Evolutionary conservation across 2,888 invertebrate species (phyloP).

Genomic region (Hermaeophaga mercurialis): DNA sequence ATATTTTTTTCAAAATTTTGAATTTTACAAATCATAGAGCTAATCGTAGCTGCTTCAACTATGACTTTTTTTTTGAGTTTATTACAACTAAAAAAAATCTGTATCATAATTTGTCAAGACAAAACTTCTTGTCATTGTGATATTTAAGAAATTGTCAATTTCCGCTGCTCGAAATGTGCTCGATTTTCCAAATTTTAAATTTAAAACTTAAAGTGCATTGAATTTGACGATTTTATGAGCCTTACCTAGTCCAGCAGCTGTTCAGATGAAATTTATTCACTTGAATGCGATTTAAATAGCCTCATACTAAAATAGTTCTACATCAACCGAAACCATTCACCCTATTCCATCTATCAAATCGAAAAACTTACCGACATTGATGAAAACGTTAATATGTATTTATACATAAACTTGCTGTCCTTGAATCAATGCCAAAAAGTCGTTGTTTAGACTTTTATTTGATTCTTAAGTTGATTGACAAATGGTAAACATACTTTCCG

Average conservation of each 20-base stretch:
- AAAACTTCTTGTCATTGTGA: too few species aligned
- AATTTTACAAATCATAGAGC: too few species aligned
- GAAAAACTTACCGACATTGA: not conserved
- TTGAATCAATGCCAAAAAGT: constrained; percentile 1
- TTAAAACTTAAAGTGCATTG: too few species aligned
- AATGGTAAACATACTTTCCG: not conserved
- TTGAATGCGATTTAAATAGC: constrained; percentile 14
- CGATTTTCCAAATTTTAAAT: too few species aligned
- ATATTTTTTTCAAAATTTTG: too few species aligned
- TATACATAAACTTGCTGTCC: not conserved
- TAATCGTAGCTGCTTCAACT: too few species aligned
- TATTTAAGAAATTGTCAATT: too few species aligned
- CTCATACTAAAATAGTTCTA: constrained; percentile 11
- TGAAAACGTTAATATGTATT: not conserved
- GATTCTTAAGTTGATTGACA: not conserved
- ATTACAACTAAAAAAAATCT: too few species aligned
- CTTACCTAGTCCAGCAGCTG: not conserved
- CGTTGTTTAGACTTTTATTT: not conserved
- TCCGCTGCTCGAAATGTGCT: too few species aligned
- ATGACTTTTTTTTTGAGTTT: too few species aligned
- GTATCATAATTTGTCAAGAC: too few species aligned
- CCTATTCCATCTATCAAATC: constrained; percentile 10
- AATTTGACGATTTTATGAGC: not conserved
- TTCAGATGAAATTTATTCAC: constrained; percentile 11
- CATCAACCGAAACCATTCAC: constrained; percentile 11